Evolutionary conservation across 2,888 invertebrate species (phyloP), one percentile per base, ranked within the genome.

Genomic region (Limnephilus rhombicus): DNA sequence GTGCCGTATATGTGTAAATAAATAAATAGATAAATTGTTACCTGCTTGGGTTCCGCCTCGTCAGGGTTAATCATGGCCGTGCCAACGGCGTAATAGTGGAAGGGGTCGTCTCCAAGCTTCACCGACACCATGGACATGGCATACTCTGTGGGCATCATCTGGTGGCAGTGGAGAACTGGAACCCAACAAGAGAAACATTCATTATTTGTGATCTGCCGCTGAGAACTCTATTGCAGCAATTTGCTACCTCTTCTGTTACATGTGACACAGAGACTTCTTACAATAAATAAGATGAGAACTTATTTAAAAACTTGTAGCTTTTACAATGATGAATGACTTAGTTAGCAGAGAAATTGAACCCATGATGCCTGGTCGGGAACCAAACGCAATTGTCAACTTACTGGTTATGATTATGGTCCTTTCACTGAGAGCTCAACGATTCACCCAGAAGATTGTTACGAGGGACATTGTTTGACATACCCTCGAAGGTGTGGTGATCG

Each of bases 401-500:
- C 12, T 29, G 81, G 45, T 45, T 12, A 29, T 53, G 18, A 13
- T 53, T 53, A 53, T 18, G 53, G 53, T 53, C 18, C 18, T 53
- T 13, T 18, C 15, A 18, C 53, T 53, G 53, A 53, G 53, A 53
- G 53, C 53, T 53, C 53, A 12, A 45, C 45, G 12, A 53, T 53
- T 53, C 18, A 13, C 53, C 53, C 0, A 18, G 53, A 53, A 18
- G 53, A 53, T 24, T 68, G 18, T 68, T 24, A 5, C 24, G 24
- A 9, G n/a, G 68, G 68, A 68, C 24, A 24, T 68, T 68, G 68
- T 7, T 9, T 9, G 68, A 68, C 68, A 68, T 94, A 96, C 96
- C 97, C 96, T 99, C 99, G 95, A 99, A 99, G 0, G 99, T 99
- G 95, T 99, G 99, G 94, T 99, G 99, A 96, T 99, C 99, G 92